Conservation (phyloP, 2,888 invertebrate species). For the Petrolisthes manimaculis region DNA sequence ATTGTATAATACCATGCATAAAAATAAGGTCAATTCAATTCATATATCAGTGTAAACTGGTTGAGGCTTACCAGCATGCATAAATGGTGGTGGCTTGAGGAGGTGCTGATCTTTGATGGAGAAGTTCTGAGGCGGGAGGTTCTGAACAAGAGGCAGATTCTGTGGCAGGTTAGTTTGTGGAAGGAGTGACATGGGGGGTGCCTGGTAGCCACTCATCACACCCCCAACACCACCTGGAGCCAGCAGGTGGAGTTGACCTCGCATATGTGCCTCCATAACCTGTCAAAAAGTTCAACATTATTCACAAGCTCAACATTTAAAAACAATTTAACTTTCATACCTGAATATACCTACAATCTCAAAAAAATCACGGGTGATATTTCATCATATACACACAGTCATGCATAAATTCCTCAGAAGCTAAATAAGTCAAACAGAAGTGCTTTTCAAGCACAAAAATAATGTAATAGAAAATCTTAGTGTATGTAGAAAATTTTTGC, state of each 20-base stretch:
- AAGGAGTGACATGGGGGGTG: constrained; percentile 71
- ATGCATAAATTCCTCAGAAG: too few relatives aligned
- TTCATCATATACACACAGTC: too few relatives aligned
- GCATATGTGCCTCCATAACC: constrained; percentile 60
- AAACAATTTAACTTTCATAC: too few relatives aligned
- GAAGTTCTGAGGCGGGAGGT: constrained; percentile 86
- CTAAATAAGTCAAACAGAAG: too few relatives aligned
- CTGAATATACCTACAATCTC: too few relatives aligned
- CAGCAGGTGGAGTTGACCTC: constrained; percentile 52
- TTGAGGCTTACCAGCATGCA: constrained; percentile 70
- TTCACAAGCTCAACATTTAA: not conserved
- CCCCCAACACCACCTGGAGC: constrained; percentile 45
- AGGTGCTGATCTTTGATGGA: constrained; percentile 93
- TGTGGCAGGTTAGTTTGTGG: constrained; percentile 87
- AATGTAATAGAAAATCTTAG: too few relatives aligned
- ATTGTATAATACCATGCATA: not conserved
- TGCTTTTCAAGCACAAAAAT: too few relatives aligned
- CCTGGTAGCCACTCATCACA: constrained; percentile 74
- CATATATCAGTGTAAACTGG: too few relatives aligned
- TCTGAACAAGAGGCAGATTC: constrained; percentile 85
- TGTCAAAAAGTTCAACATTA: constrained; percentile 45
- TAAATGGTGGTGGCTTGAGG: constrained; percentile 90
- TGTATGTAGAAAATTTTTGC: too few relatives aligned
- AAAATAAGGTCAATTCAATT: too few relatives aligned
- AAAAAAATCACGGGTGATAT: too few relatives aligned